Conservation (phyloP, 2,888 invertebrate genomes). For the Neria commutata region DNA sequence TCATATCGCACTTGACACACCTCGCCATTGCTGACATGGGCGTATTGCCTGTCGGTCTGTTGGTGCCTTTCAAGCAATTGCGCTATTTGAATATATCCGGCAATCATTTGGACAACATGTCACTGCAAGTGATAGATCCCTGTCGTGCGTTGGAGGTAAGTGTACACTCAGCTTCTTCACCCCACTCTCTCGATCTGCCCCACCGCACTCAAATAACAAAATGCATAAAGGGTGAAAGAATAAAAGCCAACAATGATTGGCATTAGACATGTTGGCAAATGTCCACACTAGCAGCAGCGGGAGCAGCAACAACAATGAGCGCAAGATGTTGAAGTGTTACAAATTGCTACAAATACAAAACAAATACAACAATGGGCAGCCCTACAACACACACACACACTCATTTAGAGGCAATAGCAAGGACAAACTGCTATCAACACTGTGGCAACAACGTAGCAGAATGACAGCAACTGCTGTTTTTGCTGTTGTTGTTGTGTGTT, state of each 20-base stretch:
- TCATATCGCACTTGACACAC: conserved; percentile 58
- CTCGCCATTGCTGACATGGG: conserved; percentile 62
- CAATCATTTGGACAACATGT: conserved; percentile 68
- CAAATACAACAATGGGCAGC: background rate
- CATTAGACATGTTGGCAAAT: background rate
- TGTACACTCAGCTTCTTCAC: no score
- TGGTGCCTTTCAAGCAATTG: conserved; percentile 64
- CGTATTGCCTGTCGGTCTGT: conserved; percentile 57
- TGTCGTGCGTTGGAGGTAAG: conserved; percentile 60
- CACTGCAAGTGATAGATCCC: conserved; percentile 60
- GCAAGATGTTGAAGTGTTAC: conserved; percentile 13
- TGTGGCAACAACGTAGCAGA: background rate
- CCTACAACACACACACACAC: background rate
- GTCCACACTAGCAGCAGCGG: background rate
- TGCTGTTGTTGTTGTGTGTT: conserved; percentile 19
- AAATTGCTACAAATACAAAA: conserved; percentile 18
- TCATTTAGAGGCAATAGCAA: background rate
- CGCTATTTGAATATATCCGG: conserved; percentile 74
- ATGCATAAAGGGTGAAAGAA: background rate
- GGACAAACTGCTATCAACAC: background rate
- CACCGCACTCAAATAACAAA: background rate
- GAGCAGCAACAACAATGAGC: background rate
- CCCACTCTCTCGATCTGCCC: background rate
- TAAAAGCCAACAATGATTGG: background rate
- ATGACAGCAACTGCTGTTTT: background rate